Conservation (phyloP, 1,140 invertebrate species). For the Heterodera schachtii region DNA sequence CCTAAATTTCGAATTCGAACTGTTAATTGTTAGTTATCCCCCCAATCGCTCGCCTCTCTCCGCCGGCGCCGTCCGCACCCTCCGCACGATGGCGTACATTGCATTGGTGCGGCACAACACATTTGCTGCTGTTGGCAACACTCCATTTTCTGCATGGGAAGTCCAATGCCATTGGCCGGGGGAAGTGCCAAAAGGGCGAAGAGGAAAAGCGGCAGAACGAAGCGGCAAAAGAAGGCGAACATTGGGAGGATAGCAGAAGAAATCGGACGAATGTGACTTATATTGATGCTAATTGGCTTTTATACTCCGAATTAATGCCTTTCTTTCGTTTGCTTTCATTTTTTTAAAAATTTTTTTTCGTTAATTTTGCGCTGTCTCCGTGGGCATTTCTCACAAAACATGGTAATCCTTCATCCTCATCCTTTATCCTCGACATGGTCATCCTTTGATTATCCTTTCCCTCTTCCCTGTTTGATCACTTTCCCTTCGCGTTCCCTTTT, state of each 20-base stretch:
- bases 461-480: too few relatives aligned
- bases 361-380: too few relatives aligned
- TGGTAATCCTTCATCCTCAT: too few relatives aligned
- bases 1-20: not conserved
- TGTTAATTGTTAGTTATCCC: not conserved
- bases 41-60: not conserved
- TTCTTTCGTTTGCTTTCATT: too few relatives aligned
- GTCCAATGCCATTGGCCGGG: not conserved
- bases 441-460: too few relatives aligned
- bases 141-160: not conserved
- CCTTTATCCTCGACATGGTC: too few relatives aligned
- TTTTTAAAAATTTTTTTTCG: too few relatives aligned
- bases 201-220: not conserved
- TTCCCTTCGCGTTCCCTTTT: too few relatives aligned
- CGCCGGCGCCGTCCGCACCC: not conserved
- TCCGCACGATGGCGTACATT: not conserved
- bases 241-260: not conserved
- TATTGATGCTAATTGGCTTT: too few relatives aligned
- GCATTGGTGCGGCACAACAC: constrained; percentile 3
- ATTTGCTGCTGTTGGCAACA: not conserved
- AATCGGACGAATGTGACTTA: too few relatives aligned
- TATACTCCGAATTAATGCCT: too few relatives aligned
- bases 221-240: not conserved
- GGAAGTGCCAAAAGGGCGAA: not conserved
- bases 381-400: too few relatives aligned